A percentile compares a stretch with the other conserved stretches of the same genome.
Conservation (phyloP, 2,797 vertebrate genomes). For the Prionace glauca region DNA sequence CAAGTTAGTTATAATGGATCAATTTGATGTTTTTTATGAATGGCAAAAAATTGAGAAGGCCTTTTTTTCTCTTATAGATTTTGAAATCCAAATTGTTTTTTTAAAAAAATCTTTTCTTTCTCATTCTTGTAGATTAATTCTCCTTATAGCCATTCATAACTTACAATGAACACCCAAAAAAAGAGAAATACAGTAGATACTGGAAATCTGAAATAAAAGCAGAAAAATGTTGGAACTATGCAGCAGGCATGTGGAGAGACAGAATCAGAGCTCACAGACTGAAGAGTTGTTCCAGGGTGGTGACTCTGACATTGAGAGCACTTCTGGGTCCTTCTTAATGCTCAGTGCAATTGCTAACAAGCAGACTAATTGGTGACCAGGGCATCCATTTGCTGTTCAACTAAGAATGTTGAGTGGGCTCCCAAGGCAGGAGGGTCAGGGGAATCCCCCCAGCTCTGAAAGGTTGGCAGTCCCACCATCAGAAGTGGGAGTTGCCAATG, state of each 20-base stretch:
- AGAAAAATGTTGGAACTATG: neutral
- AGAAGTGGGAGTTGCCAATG: neutral
- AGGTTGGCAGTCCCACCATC: neutral
- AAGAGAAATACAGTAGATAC: neutral
- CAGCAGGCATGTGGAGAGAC: neutral
- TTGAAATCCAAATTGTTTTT: neutral
- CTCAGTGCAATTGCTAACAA: neutral
- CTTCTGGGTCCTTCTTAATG: neutral
- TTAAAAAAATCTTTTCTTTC: neutral
- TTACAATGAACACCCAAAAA: neutral
- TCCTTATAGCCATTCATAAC: neutral
- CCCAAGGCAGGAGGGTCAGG: too few species aligned
- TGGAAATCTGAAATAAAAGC: neutral
- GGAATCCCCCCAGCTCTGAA: too few species aligned
- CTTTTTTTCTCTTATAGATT: neutral
- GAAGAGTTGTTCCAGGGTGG: neutral
- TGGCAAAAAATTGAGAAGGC: neutral
- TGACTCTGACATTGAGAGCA: neutral
- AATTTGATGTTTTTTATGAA: neutral
- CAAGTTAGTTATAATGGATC: constrained; percentile 14
- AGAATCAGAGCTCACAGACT: neutral
- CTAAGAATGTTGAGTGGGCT: too few species aligned
- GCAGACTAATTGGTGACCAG: neutral
- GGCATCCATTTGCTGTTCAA: too few species aligned
- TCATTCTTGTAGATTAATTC: neutral